Conservation (phyloP, 2,113 vertebrate species). For the Benitochromis conjunctus region DNA sequence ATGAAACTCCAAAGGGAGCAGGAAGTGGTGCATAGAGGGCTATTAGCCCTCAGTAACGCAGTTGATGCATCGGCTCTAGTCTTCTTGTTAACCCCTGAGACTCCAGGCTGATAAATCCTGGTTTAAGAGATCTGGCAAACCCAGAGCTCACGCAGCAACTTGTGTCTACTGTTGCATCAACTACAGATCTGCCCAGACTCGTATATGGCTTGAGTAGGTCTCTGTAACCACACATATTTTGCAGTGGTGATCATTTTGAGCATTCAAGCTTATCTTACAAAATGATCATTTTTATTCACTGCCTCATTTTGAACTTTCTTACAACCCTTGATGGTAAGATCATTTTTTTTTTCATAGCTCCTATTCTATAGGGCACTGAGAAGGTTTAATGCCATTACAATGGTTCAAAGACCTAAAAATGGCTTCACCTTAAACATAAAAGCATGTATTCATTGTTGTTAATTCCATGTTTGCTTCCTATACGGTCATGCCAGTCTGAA, state of each 20-base stretch:
- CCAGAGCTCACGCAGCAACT: conserved; percentile 14
- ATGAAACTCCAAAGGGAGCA: conserved; percentile 33
- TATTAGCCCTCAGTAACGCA: conserved; percentile 50
- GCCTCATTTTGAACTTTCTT: not conserved
- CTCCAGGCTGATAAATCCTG: conserved; percentile 42
- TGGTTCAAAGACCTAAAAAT: not conserved
- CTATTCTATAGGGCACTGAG: not conserved
- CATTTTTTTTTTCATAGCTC: not conserved
- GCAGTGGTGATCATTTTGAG: not conserved
- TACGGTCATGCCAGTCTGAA: not conserved
- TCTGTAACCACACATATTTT: not conserved
- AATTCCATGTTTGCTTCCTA: not conserved
- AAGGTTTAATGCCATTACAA: not conserved
- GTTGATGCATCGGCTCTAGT: conserved; percentile 55
- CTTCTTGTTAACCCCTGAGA: conserved; percentile 58
- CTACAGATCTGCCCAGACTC: not conserved
- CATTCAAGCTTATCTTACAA: not conserved
- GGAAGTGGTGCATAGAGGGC: conserved; percentile 42
- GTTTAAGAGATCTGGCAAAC: conserved; percentile 34
- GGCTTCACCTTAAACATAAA: not conserved
- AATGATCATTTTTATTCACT: not conserved
- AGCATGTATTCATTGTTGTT: not conserved
- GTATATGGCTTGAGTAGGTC: not conserved
- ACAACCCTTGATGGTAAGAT: not conserved
- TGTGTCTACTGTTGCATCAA: conserved; percentile 7